A percentile compares a stretch with the other conserved stretches of the same genome.
Evolutionary conservation across 1,140 invertebrate genomes (phyloP).

Genomic region (Oryctes rhinoceros): DNA sequence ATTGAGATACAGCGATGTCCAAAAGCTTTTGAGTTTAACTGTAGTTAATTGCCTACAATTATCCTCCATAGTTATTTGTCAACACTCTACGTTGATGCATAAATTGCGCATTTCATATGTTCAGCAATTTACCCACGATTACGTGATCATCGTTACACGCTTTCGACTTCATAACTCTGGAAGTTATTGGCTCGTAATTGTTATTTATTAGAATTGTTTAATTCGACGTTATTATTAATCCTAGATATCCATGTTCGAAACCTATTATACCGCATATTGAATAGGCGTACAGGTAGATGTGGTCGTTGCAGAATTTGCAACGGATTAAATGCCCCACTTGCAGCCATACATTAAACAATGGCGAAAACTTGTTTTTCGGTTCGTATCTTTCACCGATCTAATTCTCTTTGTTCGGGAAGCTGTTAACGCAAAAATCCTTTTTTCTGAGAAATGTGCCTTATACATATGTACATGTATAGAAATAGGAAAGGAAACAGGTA

Average conservation of each 20-base stretch:
- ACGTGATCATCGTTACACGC: neutral
- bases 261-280: neutral
- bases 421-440: neutral
- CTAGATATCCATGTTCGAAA: neutral
- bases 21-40: neutral
- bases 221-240: neutral
- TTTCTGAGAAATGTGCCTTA: neutral
- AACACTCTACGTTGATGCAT: neutral
- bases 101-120: neutral
- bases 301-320: neutral
- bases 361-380: neutral
- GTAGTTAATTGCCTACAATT: neutral
- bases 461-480: neutral
- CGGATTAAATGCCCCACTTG: neutral
- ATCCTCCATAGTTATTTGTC: neutral
- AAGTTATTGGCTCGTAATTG: neutral
- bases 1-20: no score
- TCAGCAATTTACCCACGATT: neutral
- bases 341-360: neutral
- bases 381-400: neutral
- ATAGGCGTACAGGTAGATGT: neutral
- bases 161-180: neutral
- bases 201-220: neutral
- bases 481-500: neutral
- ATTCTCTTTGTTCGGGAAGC: neutral